Evolutionary conservation across 2,797 vertebrate genomes (phyloP), one percentile per base, ranked within the genome.

Genomic region (Danio albolineatus): DNA sequence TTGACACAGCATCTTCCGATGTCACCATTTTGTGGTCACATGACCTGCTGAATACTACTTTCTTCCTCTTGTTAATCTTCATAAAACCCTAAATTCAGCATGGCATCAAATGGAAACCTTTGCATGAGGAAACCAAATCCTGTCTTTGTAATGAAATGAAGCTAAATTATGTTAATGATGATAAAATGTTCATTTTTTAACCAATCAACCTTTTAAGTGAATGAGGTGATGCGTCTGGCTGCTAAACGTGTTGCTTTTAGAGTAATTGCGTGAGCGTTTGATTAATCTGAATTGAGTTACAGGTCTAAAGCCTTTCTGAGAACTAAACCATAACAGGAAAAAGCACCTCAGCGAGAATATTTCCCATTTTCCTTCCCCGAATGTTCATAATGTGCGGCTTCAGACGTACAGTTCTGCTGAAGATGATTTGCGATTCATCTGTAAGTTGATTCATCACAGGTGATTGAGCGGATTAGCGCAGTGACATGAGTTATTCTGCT

Each of bases 401-500:
- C 49, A 70, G 48, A 41, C 39, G 17, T 8, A 19, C n/a, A 19
- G 8, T 12, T 54, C 6, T 53, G n/a, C 13, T 39, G 48, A 39
- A 39, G 48, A 54, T 19, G 1, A 41, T 54, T 39, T 70, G 48
- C 49, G 41, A 39, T 70, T 54, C 36, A 38, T 17, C 14, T 69
- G 65, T 12, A 4, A 21, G 14, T 73, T 60, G 14, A 48, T n/a
- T 73, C 71, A 73, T 60, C 21, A 60, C 41, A 13, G 6, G 41
- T 14, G 5, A 48, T 21, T 43, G 39, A 57, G 70, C 41, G 7
- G 71, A 60, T 60, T 60, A 46, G 8, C 6, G 6, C 62, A 19
- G 62, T 7, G 62, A 65, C 41, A 69, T 38, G 66, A 38, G 66
- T 69, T 51, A 36, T 38, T 19, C 49, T 43, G 46, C 13, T 60